Evolutionary conservation across 1,140 invertebrate species (phyloP).

Genomic region (Drosophila oshimai): DNA sequence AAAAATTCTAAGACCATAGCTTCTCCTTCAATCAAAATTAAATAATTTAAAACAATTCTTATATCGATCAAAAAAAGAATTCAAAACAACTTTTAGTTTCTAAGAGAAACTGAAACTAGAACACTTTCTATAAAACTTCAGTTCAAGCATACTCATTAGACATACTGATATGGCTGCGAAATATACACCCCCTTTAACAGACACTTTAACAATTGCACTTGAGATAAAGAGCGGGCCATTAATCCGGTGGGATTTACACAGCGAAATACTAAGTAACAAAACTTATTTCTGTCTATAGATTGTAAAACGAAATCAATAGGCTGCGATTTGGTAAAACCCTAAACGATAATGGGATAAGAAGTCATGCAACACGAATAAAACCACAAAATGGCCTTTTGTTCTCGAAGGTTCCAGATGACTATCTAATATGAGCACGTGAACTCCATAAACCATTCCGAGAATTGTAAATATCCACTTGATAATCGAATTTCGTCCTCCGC

Average conservation of each 20-base stretch:
- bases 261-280: neutral
- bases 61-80: no score
- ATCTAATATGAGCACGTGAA: conserved; percentile 8
- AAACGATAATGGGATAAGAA: neutral
- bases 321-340: neutral
- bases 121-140: neutral
- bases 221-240: neutral
- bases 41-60: no score
- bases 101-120: neutral
- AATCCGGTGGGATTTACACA: neutral
- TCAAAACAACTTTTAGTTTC: neutral
- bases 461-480: conserved; percentile 25
- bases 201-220: neutral
- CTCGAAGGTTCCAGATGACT: neutral
- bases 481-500: conserved; percentile 10
- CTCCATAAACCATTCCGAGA: conserved; percentile 3
- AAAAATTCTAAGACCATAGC: neutral
- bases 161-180: neutral
- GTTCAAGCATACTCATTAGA: neutral
- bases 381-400: neutral
- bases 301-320: no score
- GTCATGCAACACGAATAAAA: neutral
- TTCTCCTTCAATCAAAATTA: neutral
- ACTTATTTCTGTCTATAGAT: neutral
- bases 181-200: neutral